Conservation (phyloP, 2,113 vertebrate species). For the Trogon melanurus region DNA sequence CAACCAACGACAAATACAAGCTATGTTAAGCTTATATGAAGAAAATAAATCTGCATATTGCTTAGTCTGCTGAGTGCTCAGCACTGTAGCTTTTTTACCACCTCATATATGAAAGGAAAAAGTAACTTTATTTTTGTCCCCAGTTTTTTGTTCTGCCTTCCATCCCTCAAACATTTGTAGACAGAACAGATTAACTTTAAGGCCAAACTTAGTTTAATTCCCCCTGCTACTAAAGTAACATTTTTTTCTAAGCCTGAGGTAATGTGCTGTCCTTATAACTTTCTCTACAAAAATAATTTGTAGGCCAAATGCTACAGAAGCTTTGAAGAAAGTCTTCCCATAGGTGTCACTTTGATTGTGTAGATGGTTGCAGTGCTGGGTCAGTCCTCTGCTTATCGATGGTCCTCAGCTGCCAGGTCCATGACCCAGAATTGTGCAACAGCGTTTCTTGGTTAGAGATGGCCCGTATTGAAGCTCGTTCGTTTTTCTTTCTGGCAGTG, state of each 20-base stretch:
- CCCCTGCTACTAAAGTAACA: not conserved
- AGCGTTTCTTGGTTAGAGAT: not conserved
- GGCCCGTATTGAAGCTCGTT: rapidly evolving
- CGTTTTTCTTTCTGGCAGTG: not conserved
- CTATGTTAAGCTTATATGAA: not conserved
- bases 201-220: not conserved
- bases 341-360: not conserved
- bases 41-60: not conserved
- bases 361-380: not conserved
- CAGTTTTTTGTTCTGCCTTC: not conserved
- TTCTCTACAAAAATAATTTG: not conserved
- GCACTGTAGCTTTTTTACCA: not conserved
- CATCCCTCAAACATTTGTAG: not conserved
- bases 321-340: not conserved
- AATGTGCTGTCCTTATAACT: not conserved
- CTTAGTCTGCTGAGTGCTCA: not conserved
- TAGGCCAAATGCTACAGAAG: not conserved
- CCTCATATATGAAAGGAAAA: not conserved
- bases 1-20: not conserved
- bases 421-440: not conserved
- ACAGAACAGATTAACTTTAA: not conserved
- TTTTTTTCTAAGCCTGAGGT: not conserved
- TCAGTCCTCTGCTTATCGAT: rapidly evolving
- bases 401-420: not conserved
- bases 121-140: not conserved